phyloP scores from a whole-genome alignment of 2,797 vertebrate genomes.

The Pangasius macronema region DNA sequence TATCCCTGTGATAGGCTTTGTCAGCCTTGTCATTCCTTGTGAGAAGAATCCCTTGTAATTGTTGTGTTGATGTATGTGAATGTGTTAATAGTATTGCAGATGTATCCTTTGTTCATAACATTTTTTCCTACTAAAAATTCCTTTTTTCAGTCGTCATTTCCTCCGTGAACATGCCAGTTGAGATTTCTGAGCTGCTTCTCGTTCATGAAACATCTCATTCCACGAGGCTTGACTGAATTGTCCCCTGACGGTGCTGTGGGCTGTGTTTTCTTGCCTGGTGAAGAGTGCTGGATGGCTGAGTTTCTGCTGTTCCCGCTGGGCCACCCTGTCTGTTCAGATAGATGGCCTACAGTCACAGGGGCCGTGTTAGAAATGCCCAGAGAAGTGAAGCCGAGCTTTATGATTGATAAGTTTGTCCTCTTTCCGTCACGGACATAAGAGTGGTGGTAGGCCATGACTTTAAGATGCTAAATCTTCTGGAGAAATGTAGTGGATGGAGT shows the following conservation, averaged over 20 bases:
- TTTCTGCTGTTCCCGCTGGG: slow-evolving; percentile 34
- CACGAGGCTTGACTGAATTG: background rate
- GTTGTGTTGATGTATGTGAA: background rate
- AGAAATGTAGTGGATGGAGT: background rate
- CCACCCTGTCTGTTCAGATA: slow-evolving; percentile 46
- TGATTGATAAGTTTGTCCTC: slow-evolving; percentile 53
- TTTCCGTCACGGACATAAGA: slow-evolving; percentile 4
- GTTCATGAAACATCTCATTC: background rate
- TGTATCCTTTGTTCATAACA: background rate
- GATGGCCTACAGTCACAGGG: slow-evolving; percentile 44
- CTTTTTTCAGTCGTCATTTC: background rate
- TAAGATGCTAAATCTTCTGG: background rate
- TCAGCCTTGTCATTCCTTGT: background rate
- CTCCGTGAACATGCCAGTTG: background rate
- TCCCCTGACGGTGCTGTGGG: background rate
- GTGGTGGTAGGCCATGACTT: background rate
- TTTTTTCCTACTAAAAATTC: background rate
- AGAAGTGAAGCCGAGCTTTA: slow-evolving; percentile 41
- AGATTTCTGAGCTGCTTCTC: background rate
- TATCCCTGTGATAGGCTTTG: background rate
- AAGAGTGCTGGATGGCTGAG: slow-evolving; percentile 16
- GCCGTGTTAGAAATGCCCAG: slow-evolving; percentile 42
- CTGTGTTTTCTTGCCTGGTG: slow-evolving; percentile 11
- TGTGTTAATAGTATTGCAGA: background rate
- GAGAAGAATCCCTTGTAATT: background rate